Base-by-base conservation (phyloP, 2,888 invertebrate species). In the Pollenia amentaria region DNA sequence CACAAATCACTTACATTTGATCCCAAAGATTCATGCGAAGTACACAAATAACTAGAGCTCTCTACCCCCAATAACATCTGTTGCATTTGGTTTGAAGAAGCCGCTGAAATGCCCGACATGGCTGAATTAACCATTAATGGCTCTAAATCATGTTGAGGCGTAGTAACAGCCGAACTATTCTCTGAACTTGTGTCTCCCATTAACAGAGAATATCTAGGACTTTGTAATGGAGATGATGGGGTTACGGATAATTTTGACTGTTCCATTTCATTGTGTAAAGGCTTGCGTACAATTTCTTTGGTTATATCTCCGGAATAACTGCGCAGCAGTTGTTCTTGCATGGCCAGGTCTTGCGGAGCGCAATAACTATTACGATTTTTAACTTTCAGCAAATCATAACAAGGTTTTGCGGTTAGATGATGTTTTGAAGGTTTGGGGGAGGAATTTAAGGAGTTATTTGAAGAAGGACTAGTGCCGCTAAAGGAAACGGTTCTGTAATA, bases 131-230 rank as follows among this genome's bases (percentile, higher is more conserved):
- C 78, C 92, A 92, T 92, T 21, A 92, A 86, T 0, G 93, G 92
- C 75, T 93, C 93, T 89, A 93, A 90, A 84, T 93, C 93, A 87
- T 93, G 93, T 55, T 93, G 91, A 6, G 93, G 93, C 3, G 93
- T 93, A 88, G 92, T 93, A 3, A 93, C 92, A 2, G 93, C 91
- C 48, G 93, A 93, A 87, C 93, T 93, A 75, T 93, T 93, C 81
- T 93, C 93, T 1, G 93, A 93, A 84, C 93, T 93, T 29, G 93
- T 93, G 53, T 93, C 93, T 69, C 93, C 93, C 38, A 93, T 89
- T 65, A 93, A 89, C 86, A 93, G 84, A n/a, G 93, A 93, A 87
- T 93, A 93, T 2, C 93, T 91, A n/a, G 93, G 93, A 88, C 93
- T 93, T 85, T 92, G 91, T 14, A 91, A 88, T 0, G 93, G 93